A percentile compares a stretch with the other conserved stretches of the same genome.
Conservation (phyloP, 37 sponge, comb jelly and placozoan species). For the Mnemiopsis leidyi region DNA sequence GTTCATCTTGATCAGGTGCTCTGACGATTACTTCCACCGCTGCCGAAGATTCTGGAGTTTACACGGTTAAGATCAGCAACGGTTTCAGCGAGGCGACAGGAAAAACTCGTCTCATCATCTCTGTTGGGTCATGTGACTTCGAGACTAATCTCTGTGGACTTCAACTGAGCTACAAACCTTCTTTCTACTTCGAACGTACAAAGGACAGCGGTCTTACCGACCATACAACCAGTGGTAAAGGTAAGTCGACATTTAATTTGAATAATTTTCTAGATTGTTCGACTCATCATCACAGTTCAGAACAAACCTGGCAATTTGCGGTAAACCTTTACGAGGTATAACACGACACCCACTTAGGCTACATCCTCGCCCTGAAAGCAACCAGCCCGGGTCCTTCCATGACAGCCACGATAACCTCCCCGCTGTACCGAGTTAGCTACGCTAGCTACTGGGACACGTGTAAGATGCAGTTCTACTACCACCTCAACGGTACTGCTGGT, state of each 20-base stretch:
- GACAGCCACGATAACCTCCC: constrained; percentile 22
- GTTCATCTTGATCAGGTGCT: not conserved
- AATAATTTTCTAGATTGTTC: too few species aligned
- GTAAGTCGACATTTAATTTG: not conserved
- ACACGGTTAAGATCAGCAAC: constrained; percentile 61
- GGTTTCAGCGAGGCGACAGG: constrained; percentile 41
- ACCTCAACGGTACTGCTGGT: constrained; percentile 58
- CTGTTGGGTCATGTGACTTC: constrained; percentile 63
- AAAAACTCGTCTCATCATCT: not conserved
- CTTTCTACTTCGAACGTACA: constrained; percentile 21
- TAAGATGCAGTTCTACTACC: constrained; percentile 64
- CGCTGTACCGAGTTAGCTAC: constrained; percentile 46
- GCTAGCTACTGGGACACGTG: not conserved
- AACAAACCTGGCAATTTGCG: too few species aligned
- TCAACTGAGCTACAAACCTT: not conserved
- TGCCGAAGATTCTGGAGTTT: constrained; percentile 29
- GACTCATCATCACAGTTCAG: too few species aligned
- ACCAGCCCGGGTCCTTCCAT: not conserved
- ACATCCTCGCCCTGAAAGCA: constrained; percentile 33
- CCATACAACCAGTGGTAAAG: constrained; percentile 20
- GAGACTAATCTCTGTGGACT: constrained; percentile 44
- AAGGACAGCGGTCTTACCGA: constrained; percentile 35
- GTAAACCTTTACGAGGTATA: not conserved
- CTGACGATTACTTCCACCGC: constrained; percentile 11
- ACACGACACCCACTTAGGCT: not conserved